Evolutionary conservation across 1,140 invertebrate genomes (phyloP).

Genomic region (Fopius arisanus): DNA sequence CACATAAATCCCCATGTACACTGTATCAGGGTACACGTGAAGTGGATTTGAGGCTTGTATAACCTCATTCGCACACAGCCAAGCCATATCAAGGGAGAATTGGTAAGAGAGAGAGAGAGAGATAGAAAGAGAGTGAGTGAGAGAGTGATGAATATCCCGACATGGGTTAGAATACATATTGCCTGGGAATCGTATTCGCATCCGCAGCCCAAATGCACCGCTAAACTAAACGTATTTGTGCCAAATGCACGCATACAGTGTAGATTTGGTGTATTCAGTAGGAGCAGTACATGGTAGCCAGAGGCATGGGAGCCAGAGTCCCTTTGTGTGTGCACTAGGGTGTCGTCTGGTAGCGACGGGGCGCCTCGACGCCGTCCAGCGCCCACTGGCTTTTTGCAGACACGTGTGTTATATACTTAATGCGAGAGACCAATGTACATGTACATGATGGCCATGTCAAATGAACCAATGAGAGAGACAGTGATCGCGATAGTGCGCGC

Average conservation of each 20-base stretch:
- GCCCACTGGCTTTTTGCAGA: neutral
- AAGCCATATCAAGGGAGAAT: neutral
- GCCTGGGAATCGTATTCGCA: neutral
- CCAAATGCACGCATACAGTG: neutral
- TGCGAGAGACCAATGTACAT: neutral
- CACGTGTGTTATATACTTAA: constrained; percentile 10
- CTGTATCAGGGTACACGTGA: neutral
- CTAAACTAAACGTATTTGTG: neutral
- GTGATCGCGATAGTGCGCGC: neutral
- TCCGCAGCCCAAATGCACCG: neutral
- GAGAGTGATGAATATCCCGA: no score
- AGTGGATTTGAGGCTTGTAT: neutral
- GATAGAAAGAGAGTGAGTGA: no score
- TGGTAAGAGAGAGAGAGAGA: neutral
- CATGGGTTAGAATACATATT: neutral
- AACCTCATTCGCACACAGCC: constrained; percentile 6
- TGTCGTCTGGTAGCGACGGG: constrained; percentile 7
- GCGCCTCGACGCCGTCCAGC: constrained; percentile 10
- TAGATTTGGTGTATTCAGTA: neutral
- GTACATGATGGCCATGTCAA: neutral
- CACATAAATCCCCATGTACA: neutral
- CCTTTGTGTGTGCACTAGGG: neutral
- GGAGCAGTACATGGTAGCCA: neutral
- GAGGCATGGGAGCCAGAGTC: no score
- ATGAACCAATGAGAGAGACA: neutral